Evolutionary conservation across 2,797 vertebrate species (phyloP).

Genomic region (Platyrinchus mystaceus): DNA sequence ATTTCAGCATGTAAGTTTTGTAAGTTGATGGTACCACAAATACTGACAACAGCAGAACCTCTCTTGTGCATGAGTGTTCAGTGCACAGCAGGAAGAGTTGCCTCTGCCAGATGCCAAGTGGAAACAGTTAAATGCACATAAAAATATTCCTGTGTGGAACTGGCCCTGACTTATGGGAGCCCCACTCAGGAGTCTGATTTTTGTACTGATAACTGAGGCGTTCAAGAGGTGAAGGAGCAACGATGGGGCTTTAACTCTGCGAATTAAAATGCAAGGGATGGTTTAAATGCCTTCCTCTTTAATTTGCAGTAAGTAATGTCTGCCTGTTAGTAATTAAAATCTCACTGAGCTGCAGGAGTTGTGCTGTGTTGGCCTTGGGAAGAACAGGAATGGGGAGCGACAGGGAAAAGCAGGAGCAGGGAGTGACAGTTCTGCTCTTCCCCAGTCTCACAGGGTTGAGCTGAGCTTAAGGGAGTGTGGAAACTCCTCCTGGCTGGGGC

Average conservation of each 20-base stretch:
- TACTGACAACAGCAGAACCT: not conserved
- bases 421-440: not conserved
- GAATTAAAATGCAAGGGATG: not conserved
- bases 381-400: fast-evolving
- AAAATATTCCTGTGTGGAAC: not conserved
- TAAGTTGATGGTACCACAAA: not conserved
- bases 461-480: not conserved
- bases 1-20: not conserved
- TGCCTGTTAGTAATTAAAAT: not conserved
- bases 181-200: fast-evolving
- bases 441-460: fast-evolving
- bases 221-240: not conserved
- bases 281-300: not conserved
- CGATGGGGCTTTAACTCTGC: not conserved
- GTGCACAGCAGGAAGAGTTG: not conserved
- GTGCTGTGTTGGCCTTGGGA: not conserved
- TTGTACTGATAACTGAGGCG: not conserved
- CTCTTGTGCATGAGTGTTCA: not conserved
- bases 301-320: not conserved
- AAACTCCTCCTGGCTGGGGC: not conserved
- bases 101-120: not conserved
- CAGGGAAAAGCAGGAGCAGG: not conserved
- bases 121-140: not conserved
- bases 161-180: not conserved
- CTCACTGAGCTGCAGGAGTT: not conserved